Base-by-base conservation (phyloP, 2,113 vertebrate species). In the Melospiza georgiana region DNA sequence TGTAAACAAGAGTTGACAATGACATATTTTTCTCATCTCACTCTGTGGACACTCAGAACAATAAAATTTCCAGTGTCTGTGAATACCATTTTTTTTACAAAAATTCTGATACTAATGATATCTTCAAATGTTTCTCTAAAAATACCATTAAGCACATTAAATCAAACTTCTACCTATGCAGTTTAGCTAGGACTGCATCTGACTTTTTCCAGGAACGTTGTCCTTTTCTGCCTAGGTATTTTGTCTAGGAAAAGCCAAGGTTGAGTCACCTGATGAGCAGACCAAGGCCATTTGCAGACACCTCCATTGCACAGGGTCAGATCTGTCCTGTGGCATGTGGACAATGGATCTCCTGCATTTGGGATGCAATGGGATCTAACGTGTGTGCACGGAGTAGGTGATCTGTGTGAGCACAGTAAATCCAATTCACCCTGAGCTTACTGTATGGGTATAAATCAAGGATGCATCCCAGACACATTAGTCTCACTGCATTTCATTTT, bases 381-480 rank as follows among this genome's bases (percentile, higher is more conserved):
- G 15, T 74, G 66, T 78, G 63, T 15, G 30, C 68, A 18, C 46
- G 12, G 68, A 84, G 55, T 67, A 63, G 89, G 93, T 55, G 83
- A 95, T 87, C 83, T 87, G 15, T 81, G 69, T 49, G 57, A 89
- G 68, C 80, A 84, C 52, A 86, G 65, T 87, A 93, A 95, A 93
- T 86, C 65, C 51, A 88, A 3, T 63, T 55, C 61, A 59, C 57
- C 77, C 89, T 78, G 76, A 94, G 89, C 39, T 63, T 80, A 84
- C 43, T 52, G 16, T 46, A 11, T 15, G 30, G 81, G 83, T 74
- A 95, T 95, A 95, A 97, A 97, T 97, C 95, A 96, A 68, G 73
- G 96, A 92, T 10, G 44, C 93, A 93, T 97, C 96, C 94, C 95
- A 96, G 95, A 96, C 91, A 92, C 86, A 93, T 97, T 97, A 96